Conservation (phyloP, 2,113 vertebrate genomes). For the Myiagra hebetior region DNA sequence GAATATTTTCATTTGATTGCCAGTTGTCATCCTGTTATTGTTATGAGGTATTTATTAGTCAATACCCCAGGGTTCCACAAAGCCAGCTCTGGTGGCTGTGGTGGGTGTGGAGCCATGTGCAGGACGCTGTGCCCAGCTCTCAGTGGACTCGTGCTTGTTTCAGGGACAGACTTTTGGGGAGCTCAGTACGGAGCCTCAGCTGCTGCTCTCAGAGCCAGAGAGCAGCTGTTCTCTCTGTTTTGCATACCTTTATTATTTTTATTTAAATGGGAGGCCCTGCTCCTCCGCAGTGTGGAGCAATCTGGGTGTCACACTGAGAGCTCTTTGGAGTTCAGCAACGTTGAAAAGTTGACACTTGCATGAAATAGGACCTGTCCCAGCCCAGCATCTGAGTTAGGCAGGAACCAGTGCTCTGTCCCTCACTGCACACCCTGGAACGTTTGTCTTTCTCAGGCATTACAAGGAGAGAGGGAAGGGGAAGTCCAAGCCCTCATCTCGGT, state of each 20-base stretch:
- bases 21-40: background rate
- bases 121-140: background rate
- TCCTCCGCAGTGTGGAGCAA: background rate
- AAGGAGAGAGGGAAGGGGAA: background rate
- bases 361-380: background rate
- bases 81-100: background rate
- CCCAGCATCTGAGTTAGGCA: background rate
- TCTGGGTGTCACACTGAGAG: background rate
- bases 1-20: background rate
- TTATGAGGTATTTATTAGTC: background rate
- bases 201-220: background rate
- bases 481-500: background rate
- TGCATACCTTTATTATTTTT: background rate
- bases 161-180: background rate
- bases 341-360: background rate
- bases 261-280: background rate
- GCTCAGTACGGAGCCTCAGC: background rate
- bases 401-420: background rate
- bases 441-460: background rate
- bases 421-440: background rate
- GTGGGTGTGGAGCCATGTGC: accelerated
- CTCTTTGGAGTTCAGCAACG: background rate
- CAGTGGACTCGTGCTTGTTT: background rate
- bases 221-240: background rate
- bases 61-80: background rate